Base-by-base conservation (phyloP, 2,888 invertebrate genomes). In the Amphipoea oculea region DNA sequence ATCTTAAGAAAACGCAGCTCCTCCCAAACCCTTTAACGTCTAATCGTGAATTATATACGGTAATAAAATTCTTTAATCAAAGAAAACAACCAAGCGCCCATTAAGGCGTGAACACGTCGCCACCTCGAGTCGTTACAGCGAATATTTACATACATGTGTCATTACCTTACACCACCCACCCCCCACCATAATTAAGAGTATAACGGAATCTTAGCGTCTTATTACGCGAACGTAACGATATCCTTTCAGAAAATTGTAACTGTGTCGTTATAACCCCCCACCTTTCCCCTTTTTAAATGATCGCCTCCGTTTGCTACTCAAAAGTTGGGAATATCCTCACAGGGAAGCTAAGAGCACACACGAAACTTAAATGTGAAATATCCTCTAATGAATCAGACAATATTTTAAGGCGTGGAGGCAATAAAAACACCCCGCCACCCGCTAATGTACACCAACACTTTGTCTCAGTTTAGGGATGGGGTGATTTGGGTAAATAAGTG, bases 31-130 rank as follows among this genome's bases (percentile, higher is more conserved):
- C 96, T 96, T 96, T 94, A 92, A 92, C 95, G 94, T 95, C 96
- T 96, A 97, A 97, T 97, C 97, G 97, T 96, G 96, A 97, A 96
- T 96, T 97, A 97, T 97, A 95, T 91, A 92, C 95, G 90, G 95
- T 96, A 96, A 96, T 97, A 97, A 97, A 97, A 97, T 96, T 97
- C 97, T 97, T 97, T 97, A 97, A 97, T 97, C 97, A 97, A 97
- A 96, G 97, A 97, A 96, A 96, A 96, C 96, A 96, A 96, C 96
- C 95, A 93, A 94, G 96, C 91, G 89, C 92, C 95, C 96, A 96
- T 96, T 96, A 96, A 94, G 94, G 94, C 94, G 93, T 92, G 95
- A 95, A 95, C 95, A 95, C 95, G 96, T 96, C 96, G 95, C 95
- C 96, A 96, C 96, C 96, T 96, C 90, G 90, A 93, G 96, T 95